Percentiles rank a stretch among this genome's conserved stretches.
Conservation (phyloP, 1,140 invertebrate species). For the Pygmarrhopalites habei region DNA sequence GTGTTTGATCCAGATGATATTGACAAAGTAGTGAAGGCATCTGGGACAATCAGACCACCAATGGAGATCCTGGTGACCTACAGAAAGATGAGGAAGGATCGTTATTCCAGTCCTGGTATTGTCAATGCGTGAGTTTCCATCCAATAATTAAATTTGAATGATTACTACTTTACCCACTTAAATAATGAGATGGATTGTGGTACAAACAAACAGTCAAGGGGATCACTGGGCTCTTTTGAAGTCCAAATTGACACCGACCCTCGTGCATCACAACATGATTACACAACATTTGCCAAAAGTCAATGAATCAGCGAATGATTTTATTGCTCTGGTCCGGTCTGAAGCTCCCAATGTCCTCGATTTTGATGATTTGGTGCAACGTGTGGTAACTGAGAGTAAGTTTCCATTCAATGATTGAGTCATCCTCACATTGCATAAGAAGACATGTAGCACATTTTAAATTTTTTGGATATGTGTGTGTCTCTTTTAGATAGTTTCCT, state of each 20-base stretch:
- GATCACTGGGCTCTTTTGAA: slow-evolving; percentile 66
- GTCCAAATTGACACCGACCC: slow-evolving; percentile 61
- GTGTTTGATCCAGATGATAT: slow-evolving; percentile 68
- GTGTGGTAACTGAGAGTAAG: slow-evolving; percentile 71
- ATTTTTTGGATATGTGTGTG: neutral
- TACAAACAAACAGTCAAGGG: neutral
- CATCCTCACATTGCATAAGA: no score
- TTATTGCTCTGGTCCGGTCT: slow-evolving; percentile 58
- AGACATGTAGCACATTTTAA: no score
- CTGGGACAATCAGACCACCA: slow-evolving; percentile 68
- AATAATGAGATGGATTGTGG: neutral
- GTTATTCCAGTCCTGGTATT: slow-evolving; percentile 69
- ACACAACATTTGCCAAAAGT: slow-evolving; percentile 66
- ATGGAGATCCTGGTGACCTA: slow-evolving; percentile 74
- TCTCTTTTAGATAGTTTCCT: neutral
- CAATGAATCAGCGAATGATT: slow-evolving; percentile 69
- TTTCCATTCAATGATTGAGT: no score
- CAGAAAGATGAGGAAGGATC: slow-evolving; percentile 61
- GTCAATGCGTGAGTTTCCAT: slow-evolving; percentile 62
- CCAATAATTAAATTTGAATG: no score
- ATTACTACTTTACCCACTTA: neutral
- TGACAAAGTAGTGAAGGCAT: slow-evolving; percentile 61
- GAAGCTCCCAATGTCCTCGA: slow-evolving; percentile 49
- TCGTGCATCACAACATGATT: slow-evolving; percentile 69
- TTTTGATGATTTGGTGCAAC: slow-evolving; percentile 65